A percentile compares a stretch with the other conserved stretches of the same genome.
Conservation (phyloP, 1,140 invertebrate genomes). For the Branchinecta lindahli region DNA sequence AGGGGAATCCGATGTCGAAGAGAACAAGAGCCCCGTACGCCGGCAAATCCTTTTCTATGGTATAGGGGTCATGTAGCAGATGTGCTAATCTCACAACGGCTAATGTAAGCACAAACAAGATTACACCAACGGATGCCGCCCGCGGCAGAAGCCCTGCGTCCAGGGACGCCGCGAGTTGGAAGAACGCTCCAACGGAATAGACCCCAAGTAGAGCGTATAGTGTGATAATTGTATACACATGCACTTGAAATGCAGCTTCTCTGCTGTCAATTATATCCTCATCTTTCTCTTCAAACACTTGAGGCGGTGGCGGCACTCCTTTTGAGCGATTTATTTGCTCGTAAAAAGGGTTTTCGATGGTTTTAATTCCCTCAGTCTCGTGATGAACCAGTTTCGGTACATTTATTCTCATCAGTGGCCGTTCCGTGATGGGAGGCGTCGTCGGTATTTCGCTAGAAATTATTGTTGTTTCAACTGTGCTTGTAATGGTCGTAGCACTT, state of each 20-base stretch:
- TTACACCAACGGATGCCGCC: background rate
- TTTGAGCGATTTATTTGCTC: slow-evolving; percentile 2
- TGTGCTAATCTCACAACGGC: slow-evolving; percentile 32
- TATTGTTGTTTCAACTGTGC: background rate
- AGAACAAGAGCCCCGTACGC: slow-evolving; percentile 59
- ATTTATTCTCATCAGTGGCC: slow-evolving; percentile 6
- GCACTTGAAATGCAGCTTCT: slow-evolving; percentile 3
- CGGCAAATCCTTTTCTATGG: slow-evolving; percentile 55
- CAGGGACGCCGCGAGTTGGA: background rate
- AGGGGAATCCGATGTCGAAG: slow-evolving; percentile 61
- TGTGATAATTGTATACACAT: background rate
- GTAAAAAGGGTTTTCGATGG: background rate
- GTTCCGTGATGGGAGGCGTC: background rate
- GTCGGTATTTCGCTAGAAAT: background rate
- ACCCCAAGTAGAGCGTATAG: background rate
- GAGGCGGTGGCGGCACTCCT: slow-evolving; percentile 1
- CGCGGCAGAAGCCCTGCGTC: background rate
- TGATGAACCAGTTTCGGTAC: background rate
- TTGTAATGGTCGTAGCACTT: background rate
- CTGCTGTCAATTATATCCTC: slow-evolving; percentile 3
- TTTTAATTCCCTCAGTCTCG: background rate
- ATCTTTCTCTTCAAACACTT: background rate
- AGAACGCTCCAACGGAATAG: background rate
- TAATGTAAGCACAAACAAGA: background rate
- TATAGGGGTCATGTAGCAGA: slow-evolving; percentile 76